A percentile compares a stretch with the other conserved stretches of the same genome.
phyloP scores from a whole-genome alignment of 2,113 vertebrate genomes.

The Morone chrysops region DNA sequence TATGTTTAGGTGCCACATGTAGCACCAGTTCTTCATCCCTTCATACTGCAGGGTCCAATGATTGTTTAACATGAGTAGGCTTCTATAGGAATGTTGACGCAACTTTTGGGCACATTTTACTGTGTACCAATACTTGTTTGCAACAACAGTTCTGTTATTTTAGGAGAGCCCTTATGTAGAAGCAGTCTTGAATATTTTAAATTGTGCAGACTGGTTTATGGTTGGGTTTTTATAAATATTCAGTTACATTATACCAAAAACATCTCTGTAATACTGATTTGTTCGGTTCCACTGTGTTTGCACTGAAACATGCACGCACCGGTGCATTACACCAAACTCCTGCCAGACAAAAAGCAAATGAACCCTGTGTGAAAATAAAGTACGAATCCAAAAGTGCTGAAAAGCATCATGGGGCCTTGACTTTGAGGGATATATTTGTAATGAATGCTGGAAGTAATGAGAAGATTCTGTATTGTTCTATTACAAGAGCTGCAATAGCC shows the following conservation, averaged over 20 bases:
- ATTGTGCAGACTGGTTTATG: neutral
- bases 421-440: neutral
- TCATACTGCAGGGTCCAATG: neutral
- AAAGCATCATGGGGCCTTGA: neutral
- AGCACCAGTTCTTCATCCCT: neutral
- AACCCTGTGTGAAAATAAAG: neutral
- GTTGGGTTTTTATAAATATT: neutral
- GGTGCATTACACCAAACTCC: neutral
- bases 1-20: neutral
- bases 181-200: neutral
- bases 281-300: neutral
- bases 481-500: neutral
- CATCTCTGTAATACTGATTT: neutral
- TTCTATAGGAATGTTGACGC: neutral
- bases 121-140: neutral
- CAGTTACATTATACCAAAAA: no score
- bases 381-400: no score
- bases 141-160: neutral
- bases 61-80: neutral
- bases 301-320: neutral
- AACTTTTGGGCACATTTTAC: neutral
- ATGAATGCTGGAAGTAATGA: neutral
- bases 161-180: neutral
- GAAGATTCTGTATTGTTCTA: neutral
- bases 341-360: neutral